A percentile compares a stretch with the other conserved stretches of the same genome.
These are phyloP conservation scores for Drosophila cognata DNA, from an alignment of 2,888 invertebrate species.

Conservation along the genomic window DNA sequence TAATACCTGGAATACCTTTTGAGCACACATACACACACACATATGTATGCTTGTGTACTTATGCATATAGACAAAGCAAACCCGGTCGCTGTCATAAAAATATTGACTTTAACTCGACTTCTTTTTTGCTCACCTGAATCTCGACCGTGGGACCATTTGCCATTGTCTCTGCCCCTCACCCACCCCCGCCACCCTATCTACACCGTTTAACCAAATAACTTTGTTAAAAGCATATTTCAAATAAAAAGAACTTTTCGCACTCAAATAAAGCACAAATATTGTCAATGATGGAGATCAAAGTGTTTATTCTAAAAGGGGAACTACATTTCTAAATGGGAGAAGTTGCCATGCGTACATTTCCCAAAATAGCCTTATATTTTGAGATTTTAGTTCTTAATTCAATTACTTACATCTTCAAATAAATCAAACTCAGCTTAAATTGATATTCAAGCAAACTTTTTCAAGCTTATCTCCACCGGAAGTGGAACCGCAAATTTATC, in stretches of 20 bases:
- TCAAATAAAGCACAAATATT: neutral
- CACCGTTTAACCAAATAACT: neutral
- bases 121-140: conserved; percentile 14
- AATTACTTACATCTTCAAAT: neutral
- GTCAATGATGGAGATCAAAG: neutral
- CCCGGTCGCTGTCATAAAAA: conserved; percentile 59
- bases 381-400: neutral
- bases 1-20: conserved; percentile 45
- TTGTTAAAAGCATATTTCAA: neutral
- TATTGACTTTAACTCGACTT: conserved; percentile 60
- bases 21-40: conserved; percentile 1
- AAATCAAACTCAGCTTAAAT: neutral
- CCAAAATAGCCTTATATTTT: neutral
- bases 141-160: conserved; percentile 19
- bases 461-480: neutral
- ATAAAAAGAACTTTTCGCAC: neutral
- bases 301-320: neutral
- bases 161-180: neutral
- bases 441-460: neutral
- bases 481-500: too few relatives aligned
- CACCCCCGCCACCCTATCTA: neutral
- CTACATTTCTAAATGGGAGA: neutral
- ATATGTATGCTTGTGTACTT: neutral
- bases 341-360: neutral
- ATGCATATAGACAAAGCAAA: conserved; percentile 45